These are phyloP conservation scores for Drosophila kanekoi DNA, from an alignment of 2,888 invertebrate species.

Conservation along the genomic window DNA sequence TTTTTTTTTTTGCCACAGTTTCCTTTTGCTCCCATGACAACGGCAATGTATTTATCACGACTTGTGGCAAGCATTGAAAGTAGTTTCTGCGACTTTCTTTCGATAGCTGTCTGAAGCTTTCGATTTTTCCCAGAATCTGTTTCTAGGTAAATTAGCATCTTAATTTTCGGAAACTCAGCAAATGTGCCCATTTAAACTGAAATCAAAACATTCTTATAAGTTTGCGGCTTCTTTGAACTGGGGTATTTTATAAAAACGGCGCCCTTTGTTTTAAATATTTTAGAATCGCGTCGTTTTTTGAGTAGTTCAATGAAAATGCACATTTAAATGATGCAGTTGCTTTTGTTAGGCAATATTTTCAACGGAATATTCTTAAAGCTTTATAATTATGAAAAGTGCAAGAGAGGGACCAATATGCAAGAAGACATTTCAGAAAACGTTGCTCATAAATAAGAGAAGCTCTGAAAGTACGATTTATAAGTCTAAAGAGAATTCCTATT, in stretches of 20 bases:
- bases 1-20: conserved; percentile 36
- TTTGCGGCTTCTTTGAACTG: too few relatives aligned
- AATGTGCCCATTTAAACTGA: too few relatives aligned
- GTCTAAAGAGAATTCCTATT: neutral
- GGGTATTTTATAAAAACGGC: too few relatives aligned
- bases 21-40: conserved; percentile 13
- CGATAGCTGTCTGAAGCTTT: conserved; percentile 1
- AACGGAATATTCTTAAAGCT: too few relatives aligned
- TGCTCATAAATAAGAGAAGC: conserved; percentile 3
- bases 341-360: too few relatives aligned
- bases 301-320: too few relatives aligned
- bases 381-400: neutral
- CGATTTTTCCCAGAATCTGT: neutral
- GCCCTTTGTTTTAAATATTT: too few relatives aligned
- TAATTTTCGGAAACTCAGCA: neutral
- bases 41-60: conserved; percentile 7
- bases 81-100: neutral
- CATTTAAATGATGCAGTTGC: too few relatives aligned
- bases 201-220: too few relatives aligned
- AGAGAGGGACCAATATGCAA: neutral
- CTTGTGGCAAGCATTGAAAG: conserved; percentile 8
- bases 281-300: too few relatives aligned
- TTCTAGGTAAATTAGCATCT: neutral
- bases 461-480: neutral
- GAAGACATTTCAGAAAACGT: neutral